Conservation (phyloP, 2,797 vertebrate genomes). For the Dallia pectoralis region DNA sequence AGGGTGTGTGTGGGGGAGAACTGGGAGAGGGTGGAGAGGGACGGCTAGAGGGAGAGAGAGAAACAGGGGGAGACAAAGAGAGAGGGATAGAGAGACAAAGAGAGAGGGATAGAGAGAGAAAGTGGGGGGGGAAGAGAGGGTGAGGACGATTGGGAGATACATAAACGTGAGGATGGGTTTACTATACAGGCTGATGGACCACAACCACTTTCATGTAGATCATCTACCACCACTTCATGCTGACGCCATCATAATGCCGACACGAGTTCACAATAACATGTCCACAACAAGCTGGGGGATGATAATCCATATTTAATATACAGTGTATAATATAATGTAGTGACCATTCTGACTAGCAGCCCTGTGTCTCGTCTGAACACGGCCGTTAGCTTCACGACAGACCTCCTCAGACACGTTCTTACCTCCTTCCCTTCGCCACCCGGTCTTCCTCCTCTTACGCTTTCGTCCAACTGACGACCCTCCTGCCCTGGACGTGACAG, state of each 20-base stretch:
- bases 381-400: neutral
- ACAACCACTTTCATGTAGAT: neutral
- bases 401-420: neutral
- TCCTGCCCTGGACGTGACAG: neutral
- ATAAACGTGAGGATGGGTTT: neutral
- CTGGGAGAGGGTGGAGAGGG: neutral
- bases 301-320: neutral
- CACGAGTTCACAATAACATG: too few relatives aligned
- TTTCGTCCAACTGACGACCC: neutral
- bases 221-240: neutral
- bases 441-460: neutral
- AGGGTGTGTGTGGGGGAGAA: neutral
- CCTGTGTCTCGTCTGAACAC: neutral
- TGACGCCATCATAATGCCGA: too few relatives aligned
- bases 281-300: neutral
- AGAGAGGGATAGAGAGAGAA: neutral
- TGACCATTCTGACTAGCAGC: neutral
- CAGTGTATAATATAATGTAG: neutral
- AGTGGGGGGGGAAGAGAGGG: constrained; percentile 22
- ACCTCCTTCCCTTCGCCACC: neutral
- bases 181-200: neutral
- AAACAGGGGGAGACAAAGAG: neutral
- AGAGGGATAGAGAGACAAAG: neutral
- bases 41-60: neutral
- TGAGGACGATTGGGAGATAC: neutral